These are phyloP conservation scores for Stenodera caucasica DNA, from an alignment of 2,888 invertebrate species.

Conservation along the genomic window DNA sequence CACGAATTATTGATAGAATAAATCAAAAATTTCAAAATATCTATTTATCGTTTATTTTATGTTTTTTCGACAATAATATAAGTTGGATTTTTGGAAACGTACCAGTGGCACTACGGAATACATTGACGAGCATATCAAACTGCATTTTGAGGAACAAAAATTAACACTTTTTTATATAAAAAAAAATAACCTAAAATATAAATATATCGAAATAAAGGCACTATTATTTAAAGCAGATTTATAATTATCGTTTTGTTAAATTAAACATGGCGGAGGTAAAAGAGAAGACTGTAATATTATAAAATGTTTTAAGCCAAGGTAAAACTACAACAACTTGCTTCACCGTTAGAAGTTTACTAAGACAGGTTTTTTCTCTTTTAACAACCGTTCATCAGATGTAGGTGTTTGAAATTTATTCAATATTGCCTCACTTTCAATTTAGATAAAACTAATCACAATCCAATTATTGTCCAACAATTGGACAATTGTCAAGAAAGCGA, in stretches of 20 bases:
- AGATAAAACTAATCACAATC: background rate
- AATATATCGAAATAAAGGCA: conserved; percentile 5
- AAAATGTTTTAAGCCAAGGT: conserved; percentile 38
- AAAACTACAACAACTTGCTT: conserved; percentile 34
- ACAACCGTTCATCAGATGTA: conserved; percentile 22
- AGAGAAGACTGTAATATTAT: conserved; percentile 31
- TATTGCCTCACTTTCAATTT: background rate
- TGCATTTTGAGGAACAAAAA: conserved; percentile 39
- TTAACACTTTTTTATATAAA: too few relatives aligned
- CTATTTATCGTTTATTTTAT: too few relatives aligned
- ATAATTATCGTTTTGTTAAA: conserved; percentile 20
- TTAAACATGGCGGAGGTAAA: conserved; percentile 40
- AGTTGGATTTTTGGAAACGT: conserved; percentile 13
- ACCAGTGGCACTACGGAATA: conserved; percentile 47
- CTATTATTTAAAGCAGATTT: conserved; percentile 5
- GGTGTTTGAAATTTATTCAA: background rate
- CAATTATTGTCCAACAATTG: background rate
- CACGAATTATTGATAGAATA: background rate
- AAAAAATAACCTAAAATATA: conserved; percentile 17
- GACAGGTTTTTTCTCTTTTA: conserved; percentile 31
- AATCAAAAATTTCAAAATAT: too few relatives aligned
- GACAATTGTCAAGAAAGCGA: background rate
- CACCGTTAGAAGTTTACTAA: conserved; percentile 32
- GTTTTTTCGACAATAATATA: too few relatives aligned
- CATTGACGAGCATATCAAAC: conserved; percentile 48